These are phyloP conservation scores for Hypothenemus hampei DNA, from an alignment of 1,140 invertebrate genomes.

Conservation along the genomic window DNA sequence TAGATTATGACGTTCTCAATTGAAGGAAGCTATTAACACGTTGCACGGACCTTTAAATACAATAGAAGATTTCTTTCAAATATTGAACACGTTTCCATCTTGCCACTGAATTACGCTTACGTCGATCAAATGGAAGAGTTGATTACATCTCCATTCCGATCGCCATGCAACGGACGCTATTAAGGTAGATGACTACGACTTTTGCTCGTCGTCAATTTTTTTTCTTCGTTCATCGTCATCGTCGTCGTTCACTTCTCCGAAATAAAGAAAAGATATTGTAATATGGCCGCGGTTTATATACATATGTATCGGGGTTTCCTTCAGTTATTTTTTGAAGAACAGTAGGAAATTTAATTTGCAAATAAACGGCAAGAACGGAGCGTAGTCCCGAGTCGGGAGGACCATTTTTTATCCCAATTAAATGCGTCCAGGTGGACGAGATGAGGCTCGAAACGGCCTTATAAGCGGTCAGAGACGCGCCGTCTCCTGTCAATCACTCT, in stretches of 20 bases:
- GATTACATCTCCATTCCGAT: slow-evolving; percentile 2
- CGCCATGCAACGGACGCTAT: not conserved
- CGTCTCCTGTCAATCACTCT: slow-evolving; percentile 19
- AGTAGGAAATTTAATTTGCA: slow-evolving; percentile 12
- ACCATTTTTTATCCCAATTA: slow-evolving; percentile 17
- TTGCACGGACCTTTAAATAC: too few species aligned
- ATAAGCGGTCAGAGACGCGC: slow-evolving; percentile 13
- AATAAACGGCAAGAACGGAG: slow-evolving; percentile 4
- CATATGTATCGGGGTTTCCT: too few species aligned
- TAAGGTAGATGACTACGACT: slow-evolving; percentile 3
- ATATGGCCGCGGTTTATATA: not conserved
- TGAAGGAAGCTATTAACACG: too few species aligned
- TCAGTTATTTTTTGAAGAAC: slow-evolving; percentile 6
- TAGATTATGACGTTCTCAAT: too few species aligned
- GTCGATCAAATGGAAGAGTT: slow-evolving; percentile 1
- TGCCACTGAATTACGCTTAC: not conserved
- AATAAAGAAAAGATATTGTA: slow-evolving; percentile 1
- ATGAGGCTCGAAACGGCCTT: slow-evolving; percentile 4
- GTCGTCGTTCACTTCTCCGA: not conserved
- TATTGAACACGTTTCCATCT: not conserved
- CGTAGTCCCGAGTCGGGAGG: not conserved
- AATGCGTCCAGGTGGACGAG: slow-evolving; percentile 17
- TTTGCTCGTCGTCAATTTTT: not conserved
- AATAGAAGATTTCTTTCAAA: too few species aligned
- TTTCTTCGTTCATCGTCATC: not conserved